These are phyloP conservation scores for Papilio aristodemus DNA, from an alignment of 1,140 invertebrate species.

Conservation along the genomic window DNA sequence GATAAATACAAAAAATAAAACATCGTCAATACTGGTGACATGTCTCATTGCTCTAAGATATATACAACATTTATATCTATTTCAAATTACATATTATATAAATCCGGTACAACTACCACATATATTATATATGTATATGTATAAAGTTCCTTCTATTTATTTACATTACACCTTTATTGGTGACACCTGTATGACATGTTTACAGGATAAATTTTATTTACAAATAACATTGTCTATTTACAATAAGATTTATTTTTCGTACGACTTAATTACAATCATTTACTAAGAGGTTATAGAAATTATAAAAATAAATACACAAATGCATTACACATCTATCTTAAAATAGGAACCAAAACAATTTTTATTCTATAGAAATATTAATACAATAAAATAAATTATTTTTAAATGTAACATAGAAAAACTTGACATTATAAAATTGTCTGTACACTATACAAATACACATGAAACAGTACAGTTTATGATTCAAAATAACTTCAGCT, in stretches of 20 bases:
- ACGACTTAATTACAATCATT: conserved; percentile 32
- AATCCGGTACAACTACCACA: conserved; percentile 26
- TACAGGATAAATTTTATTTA: conserved; percentile 36
- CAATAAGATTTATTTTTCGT: conserved; percentile 35
- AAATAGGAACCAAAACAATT: conserved; percentile 77
- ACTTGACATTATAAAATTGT: conserved; percentile 54
- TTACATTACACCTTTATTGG: conserved; percentile 21
- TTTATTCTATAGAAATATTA: conserved; percentile 48
- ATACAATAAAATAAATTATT: conserved; percentile 69
- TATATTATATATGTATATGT: conserved; percentile 19
- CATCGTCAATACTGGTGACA: too few relatives aligned
- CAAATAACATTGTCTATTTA: conserved; percentile 45
- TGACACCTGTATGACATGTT: not conserved
- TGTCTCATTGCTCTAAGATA: too few relatives aligned
- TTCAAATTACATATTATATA: conserved; percentile 1
- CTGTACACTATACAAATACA: conserved; percentile 67
- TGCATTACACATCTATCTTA: conserved; percentile 61
- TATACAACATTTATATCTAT: not conserved
- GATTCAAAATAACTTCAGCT: not conserved
- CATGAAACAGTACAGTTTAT: conserved; percentile 31
- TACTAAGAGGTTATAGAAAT: conserved; percentile 50
- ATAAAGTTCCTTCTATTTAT: conserved; percentile 20
- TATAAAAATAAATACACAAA: conserved; percentile 65
- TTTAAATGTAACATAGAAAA: conserved; percentile 54
- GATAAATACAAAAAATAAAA: too few relatives aligned